phyloP scores from a whole-genome alignment of 2,888 invertebrate species.

The Mantis religiosa region DNA sequence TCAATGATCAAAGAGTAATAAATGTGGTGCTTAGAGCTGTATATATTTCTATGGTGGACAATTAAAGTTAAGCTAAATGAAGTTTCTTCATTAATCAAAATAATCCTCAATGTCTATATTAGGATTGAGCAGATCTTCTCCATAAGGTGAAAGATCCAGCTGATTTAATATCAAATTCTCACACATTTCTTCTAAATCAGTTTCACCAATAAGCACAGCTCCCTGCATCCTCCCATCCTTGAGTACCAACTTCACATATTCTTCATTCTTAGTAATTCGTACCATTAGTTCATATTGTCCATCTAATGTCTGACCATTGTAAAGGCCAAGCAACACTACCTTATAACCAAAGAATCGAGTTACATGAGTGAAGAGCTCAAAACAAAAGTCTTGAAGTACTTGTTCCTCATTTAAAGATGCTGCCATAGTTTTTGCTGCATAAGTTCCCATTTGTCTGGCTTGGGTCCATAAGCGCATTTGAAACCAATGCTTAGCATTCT shows the following conservation, averaged over 20 bases:
- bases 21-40: not conserved
- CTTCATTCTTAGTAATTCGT: constrained; percentile 72
- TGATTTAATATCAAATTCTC: constrained; percentile 96
- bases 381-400: constrained; percentile 86
- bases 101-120: constrained; percentile 98
- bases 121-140: constrained; percentile 90
- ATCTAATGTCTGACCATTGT: constrained; percentile 85
- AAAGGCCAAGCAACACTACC: constrained; percentile 86
- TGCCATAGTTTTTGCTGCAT: constrained; percentile 88
- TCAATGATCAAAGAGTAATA: no score
- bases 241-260: constrained; percentile 85
- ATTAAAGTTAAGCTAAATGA: not conserved
- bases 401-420: constrained; percentile 56
- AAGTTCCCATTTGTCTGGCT: constrained; percentile 94
- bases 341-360: constrained; percentile 92
- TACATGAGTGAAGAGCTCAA: constrained; percentile 95
- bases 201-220: constrained; percentile 93
- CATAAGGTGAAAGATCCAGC: constrained; percentile 80
- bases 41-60: not conserved
- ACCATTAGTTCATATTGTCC: constrained; percentile 76
- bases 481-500: constrained; percentile 76
- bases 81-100: constrained; percentile 76
- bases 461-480: constrained; percentile 98
- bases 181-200: constrained; percentile 95
- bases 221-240: constrained; percentile 83